Percentiles rank a stretch among this genome's conserved stretches.
These are phyloP conservation scores for Drepana falcataria DNA, from an alignment of 2,888 invertebrate genomes.

Conservation along the genomic window DNA sequence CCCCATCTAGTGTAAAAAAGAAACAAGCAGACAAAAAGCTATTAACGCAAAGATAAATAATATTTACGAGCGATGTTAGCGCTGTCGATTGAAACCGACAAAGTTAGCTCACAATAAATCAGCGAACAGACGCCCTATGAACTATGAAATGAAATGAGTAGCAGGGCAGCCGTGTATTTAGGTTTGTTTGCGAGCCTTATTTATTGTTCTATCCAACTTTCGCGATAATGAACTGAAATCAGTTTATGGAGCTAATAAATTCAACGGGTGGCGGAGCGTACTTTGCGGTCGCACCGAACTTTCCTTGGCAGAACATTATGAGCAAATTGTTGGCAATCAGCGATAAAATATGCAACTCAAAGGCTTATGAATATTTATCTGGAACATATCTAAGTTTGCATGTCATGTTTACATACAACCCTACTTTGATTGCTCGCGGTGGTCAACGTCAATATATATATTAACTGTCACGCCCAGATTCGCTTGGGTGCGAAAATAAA, in stretches of 20 bases:
- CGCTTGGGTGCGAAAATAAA: too few species aligned
- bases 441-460: background rate
- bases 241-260: slow-evolving; percentile 24
- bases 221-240: slow-evolving; percentile 23
- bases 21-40: background rate
- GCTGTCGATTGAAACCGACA: background rate
- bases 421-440: background rate
- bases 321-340: slow-evolving; percentile 15
- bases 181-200: slow-evolving; percentile 15
- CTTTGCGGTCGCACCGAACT: slow-evolving; percentile 13
- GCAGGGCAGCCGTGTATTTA: slow-evolving; percentile 11
- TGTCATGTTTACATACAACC: slow-evolving; percentile 1
- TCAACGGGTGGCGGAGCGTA: slow-evolving; percentile 6
- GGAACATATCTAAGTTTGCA: background rate
- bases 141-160: slow-evolving; percentile 18
- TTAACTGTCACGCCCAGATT: too few species aligned
- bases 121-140: background rate
- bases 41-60: background rate
- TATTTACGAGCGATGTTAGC: background rate
- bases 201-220: slow-evolving; percentile 23
- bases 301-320: slow-evolving; percentile 15
- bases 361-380: slow-evolving; percentile 9
- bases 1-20: background rate
- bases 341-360: slow-evolving; percentile 9
- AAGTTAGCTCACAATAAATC: background rate